Conservation (phyloP, 2,797 vertebrate genomes). For the Dendrocincla fuliginosa region DNA sequence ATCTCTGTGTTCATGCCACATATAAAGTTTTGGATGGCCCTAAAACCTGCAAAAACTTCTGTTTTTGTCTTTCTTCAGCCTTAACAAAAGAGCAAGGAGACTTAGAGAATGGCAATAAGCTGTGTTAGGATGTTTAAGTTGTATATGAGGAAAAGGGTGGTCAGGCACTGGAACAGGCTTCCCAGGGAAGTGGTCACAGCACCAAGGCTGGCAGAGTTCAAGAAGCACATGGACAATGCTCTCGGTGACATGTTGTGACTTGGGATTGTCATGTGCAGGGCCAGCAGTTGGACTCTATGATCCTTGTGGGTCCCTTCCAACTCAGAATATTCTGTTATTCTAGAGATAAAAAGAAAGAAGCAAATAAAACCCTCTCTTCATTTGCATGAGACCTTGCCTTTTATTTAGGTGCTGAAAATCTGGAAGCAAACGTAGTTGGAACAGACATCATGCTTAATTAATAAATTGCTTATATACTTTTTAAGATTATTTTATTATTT, state of each 20-base stretch:
- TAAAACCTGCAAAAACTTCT: too few species aligned
- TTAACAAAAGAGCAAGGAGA: too few species aligned
- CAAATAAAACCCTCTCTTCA: neutral
- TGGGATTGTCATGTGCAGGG: neutral
- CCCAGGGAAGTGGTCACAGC: neutral
- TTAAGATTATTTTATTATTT: neutral
- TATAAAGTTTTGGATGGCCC: too few species aligned
- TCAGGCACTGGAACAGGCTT: neutral
- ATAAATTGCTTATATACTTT: neutral
- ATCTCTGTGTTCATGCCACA: too few species aligned
- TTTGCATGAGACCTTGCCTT: neutral
- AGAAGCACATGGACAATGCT: neutral
- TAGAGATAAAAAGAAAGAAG: neutral
- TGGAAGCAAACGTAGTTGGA: neutral
- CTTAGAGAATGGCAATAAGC: neutral
- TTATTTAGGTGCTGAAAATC: neutral
- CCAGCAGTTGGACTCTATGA: neutral
- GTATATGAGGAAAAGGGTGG: neutral
- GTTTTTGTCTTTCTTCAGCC: too few species aligned
- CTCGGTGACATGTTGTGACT: neutral
- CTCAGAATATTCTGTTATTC: neutral
- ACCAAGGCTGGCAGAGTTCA: neutral
- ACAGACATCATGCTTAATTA: neutral
- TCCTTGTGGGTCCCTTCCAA: neutral
- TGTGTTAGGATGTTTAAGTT: fast-evolving